Evolutionary conservation across 2,888 invertebrate species (phyloP).

Genomic region (Hyposoter dolosus): DNA sequence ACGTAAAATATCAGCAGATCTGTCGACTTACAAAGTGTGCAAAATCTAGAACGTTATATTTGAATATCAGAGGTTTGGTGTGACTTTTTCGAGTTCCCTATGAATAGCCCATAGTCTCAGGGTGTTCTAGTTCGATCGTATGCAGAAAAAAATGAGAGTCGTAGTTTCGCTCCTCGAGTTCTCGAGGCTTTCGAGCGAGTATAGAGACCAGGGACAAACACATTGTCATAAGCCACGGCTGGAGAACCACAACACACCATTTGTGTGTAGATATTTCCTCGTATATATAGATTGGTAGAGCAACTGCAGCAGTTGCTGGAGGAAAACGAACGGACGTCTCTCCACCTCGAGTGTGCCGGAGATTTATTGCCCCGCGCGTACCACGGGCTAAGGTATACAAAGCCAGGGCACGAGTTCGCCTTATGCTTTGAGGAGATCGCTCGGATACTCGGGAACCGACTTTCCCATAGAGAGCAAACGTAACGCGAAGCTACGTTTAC

Average conservation of each 20-base stretch:
- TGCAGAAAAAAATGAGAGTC: slow-evolving; percentile 13
- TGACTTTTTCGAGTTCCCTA: slow-evolving; percentile 12
- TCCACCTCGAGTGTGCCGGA: slow-evolving; percentile 81
- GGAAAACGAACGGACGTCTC: slow-evolving; percentile 74
- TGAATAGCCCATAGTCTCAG: background rate
- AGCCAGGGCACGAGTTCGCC: slow-evolving; percentile 69
- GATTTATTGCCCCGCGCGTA: slow-evolving; percentile 79
- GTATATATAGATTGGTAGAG: slow-evolving; percentile 7
- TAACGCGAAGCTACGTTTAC: slow-evolving; percentile 66
- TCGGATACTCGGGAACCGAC: slow-evolving; percentile 67
- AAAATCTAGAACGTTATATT: slow-evolving; percentile 41
- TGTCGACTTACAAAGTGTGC: background rate
- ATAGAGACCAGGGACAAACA: slow-evolving; percentile 47
- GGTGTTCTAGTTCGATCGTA: slow-evolving; percentile 32
- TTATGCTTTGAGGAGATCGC: slow-evolving; percentile 53
- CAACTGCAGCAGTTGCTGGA: slow-evolving; percentile 51
- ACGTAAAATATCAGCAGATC: slow-evolving; percentile 22
- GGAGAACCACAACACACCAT: slow-evolving; percentile 34
- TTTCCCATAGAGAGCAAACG: slow-evolving; percentile 78
- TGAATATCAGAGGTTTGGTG: slow-evolving; percentile 40
- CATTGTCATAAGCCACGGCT: slow-evolving; percentile 68
- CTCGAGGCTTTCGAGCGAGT: slow-evolving; percentile 32
- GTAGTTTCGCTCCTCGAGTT: slow-evolving; percentile 35
- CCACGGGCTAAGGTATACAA: slow-evolving; percentile 50
- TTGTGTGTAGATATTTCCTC: slow-evolving; percentile 10